Evolutionary conservation across 2,797 vertebrate genomes (phyloP), one percentile per base, ranked within the genome.

Genomic region (Gambelia wislizenii): DNA sequence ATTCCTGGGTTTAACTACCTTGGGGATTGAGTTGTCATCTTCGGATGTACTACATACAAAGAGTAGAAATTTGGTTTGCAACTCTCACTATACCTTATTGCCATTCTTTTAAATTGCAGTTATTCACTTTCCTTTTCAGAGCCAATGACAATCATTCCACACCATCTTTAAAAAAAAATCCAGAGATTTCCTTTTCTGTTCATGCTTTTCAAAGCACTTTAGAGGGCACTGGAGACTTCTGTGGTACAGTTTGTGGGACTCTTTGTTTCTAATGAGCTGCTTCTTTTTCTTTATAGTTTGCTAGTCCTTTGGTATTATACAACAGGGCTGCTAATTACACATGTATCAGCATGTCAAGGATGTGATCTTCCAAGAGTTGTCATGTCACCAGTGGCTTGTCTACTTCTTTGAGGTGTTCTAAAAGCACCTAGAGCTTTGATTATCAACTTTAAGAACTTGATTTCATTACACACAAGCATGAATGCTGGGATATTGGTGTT

Each of bases 171-270:
- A 74, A 59, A 39, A 87, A 33, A 67, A 61, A 61, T 59, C 47
- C 8, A 7, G 54, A 76, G 6, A 10, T 77, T 78, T 64, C 4
- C 6, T 27, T n/a, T 42, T n/a, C n/a, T 76, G 52, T 33, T 88
- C 59, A 27, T 67, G 61, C n/a, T 78, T 77, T 78, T 89, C 47
- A 70, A 84, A 84, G 75, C 67, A 82, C 27, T 77, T 67, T 52
- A 39, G 25, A 69, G 44, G 12, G 44, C n/a, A 67, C 18, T 76
- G 72, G 87, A 83, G 44, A 88, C 56, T 64, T 88, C 47, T 49
- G 44, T 27, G n/a, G 47, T 39, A n/a, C 54, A 36, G 59, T 44
- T 54, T 77, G 27, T 77, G 25, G n/a, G 61, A 67, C n/a, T 39
- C 56, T 52, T 77, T 64, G n/a, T n/a, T 77, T 69, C 27, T 69